These are phyloP conservation scores for Tridacna crocea DNA, from an alignment of 2,888 invertebrate species.

Conservation along the genomic window DNA sequence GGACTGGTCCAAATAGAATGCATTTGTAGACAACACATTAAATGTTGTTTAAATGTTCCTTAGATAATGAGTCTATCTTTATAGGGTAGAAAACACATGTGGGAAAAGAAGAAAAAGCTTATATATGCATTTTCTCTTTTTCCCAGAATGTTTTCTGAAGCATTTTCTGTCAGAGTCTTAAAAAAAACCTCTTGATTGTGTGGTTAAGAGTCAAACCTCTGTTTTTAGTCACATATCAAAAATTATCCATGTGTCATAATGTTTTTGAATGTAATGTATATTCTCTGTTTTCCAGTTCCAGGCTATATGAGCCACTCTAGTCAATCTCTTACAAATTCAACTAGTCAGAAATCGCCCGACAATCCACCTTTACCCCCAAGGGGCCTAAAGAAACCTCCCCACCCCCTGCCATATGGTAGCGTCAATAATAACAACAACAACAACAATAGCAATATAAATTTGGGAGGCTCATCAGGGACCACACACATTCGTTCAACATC, in stretches of 20 bases:
- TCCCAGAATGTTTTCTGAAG: background rate
- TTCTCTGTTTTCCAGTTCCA: constrained; percentile 44
- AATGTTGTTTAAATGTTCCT: too few relatives aligned
- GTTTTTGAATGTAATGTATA: too few relatives aligned
- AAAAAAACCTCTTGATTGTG: background rate
- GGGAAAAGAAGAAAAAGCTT: too few relatives aligned
- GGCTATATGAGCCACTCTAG: constrained; percentile 45
- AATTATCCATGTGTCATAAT: too few relatives aligned
- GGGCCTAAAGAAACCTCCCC: constrained; percentile 68
- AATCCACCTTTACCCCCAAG: constrained; percentile 71
- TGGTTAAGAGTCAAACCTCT: background rate
- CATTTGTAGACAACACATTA: too few relatives aligned
- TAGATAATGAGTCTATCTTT: too few relatives aligned
- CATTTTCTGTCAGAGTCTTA: background rate
- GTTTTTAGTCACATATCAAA: too few relatives aligned
- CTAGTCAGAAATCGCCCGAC: constrained; percentile 40
- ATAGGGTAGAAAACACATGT: too few relatives aligned
- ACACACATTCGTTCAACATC: constrained; percentile 36
- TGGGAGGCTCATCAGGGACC: background rate
- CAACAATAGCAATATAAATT: background rate
- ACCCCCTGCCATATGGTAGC: constrained; percentile 49
- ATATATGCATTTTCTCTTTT: background rate
- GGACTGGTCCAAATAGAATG: too few relatives aligned
- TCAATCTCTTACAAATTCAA: constrained; percentile 43
- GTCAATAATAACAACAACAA: constrained; percentile 6